Base-by-base conservation (phyloP, 2,888 invertebrate genomes). In the Dimorphilus gyrociliatus region DNA sequence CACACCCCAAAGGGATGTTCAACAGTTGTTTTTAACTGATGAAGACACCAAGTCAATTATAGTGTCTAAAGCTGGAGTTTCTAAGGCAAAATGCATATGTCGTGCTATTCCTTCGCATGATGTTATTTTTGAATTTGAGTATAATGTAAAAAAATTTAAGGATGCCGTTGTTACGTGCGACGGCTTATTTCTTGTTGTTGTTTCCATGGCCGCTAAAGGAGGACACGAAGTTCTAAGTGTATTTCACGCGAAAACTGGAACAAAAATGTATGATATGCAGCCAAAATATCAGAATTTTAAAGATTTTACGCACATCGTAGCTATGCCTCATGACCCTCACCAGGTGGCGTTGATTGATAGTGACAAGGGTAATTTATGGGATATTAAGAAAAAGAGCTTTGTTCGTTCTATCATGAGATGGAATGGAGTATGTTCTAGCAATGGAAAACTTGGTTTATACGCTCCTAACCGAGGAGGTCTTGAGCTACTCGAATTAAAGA, bases 401-500 rank as follows among this genome's bases (percentile, higher is more conserved):
- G 35, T 44, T 8, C 71, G 86, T 30, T 75, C 80, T 1, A 75
- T 90, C 10, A 76, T 78, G 1, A 78, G 84, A 48, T 92, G 90
- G 90, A 82, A 82, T 42, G 90, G 90, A 1, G 76, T 50, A 29
- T 53, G 54, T n/a, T 59, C 58, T 16, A 45, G 44, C 19, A 65
- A 64, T 35, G 68, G 68, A 2, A 84, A 82, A 58, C 75, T 75
- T 42, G 94, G 92, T 0, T 68, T 94, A 1, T 88, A 81, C 54
- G 90, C 94, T 0, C 92, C 94, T 0, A 65, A 50, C 25, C 73
- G 90, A 30, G 94, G 94, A 0, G 94, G 94, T 0, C 65, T 94
- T 2, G 90, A 94, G 52, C 72, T 92, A 19, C 52, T 70, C 32
- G 92, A 94, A 55, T 66, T 94, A 38, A 84, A 82, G 52, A 77